phyloP scores from a whole-genome alignment of 2,888 invertebrate species.

The Dryocosmus kuriphilus region DNA sequence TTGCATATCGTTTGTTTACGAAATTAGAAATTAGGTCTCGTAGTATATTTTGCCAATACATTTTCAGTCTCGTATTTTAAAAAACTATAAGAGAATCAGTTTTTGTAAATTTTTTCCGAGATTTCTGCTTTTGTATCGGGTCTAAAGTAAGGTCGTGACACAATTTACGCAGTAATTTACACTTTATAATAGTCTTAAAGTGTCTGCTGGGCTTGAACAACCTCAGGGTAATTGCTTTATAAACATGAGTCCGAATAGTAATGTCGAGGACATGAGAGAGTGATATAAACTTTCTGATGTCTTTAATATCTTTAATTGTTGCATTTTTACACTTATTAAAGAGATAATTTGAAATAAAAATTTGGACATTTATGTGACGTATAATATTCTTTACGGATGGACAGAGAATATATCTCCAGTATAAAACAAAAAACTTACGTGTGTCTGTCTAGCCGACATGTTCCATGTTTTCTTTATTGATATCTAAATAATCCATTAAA shows the following conservation, averaged over 20 bases:
- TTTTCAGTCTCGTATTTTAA: not conserved
- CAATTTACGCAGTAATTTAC: not conserved
- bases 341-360: not conserved
- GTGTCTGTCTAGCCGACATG: not conserved
- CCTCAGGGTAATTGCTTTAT: not conserved
- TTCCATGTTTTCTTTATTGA: not conserved
- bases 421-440: not conserved
- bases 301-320: not conserved
- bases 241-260: not conserved
- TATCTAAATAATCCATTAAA: not conserved
- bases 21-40: not conserved
- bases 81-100: not conserved
- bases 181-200: not conserved
- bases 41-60: not conserved
- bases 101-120: not conserved
- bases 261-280: slow-evolving; percentile 6
- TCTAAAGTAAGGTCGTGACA: not conserved
- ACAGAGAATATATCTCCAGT: too few species aligned
- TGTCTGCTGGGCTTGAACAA: not conserved
- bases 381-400: not conserved
- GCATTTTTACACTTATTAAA: not conserved
- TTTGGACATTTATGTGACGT: too few species aligned
- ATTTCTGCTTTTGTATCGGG: not conserved
- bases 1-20: not conserved
- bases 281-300: not conserved